A percentile compares a stretch with the other conserved stretches of the same genome.
Evolutionary conservation across 2,888 invertebrate genomes (phyloP).

Genomic region (Pachliopta kotzebuea): DNA sequence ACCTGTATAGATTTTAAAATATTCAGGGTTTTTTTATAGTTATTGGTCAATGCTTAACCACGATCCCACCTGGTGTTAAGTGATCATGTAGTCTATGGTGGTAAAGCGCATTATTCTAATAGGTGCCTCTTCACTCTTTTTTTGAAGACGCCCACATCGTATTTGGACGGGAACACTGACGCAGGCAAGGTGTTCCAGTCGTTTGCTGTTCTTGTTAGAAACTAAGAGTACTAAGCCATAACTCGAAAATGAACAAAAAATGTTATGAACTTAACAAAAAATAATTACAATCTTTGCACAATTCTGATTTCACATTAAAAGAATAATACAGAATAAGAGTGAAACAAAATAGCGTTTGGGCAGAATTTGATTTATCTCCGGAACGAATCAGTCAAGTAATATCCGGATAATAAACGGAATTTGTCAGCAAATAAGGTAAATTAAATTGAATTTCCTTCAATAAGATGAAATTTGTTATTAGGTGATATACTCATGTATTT

Average conservation of each 20-base stretch:
- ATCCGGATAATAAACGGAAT: constrained; percentile 51
- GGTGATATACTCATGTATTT: background rate
- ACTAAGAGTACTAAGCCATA: too few species aligned
- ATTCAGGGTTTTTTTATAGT: too few species aligned
- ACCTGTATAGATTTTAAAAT: too few species aligned
- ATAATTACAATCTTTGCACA: constrained; percentile 32
- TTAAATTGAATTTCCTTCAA: constrained; percentile 55
- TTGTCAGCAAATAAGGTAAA: constrained; percentile 49
- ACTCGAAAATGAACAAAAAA: background rate
- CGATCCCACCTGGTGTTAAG: too few species aligned
- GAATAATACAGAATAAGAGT: constrained; percentile 45
- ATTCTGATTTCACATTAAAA: constrained; percentile 42
- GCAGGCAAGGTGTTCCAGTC: too few species aligned
- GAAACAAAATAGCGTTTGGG: constrained; percentile 41
- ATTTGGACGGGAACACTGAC: too few species aligned
- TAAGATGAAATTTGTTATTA: background rate
- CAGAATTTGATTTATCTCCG: constrained; percentile 62
- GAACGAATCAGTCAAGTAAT: constrained; percentile 61
- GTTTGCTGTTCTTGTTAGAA: too few species aligned
- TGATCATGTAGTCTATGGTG: too few species aligned
- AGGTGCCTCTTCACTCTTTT: too few species aligned
- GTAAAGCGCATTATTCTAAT: too few species aligned
- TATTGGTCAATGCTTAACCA: too few species aligned
- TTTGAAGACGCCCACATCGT: too few species aligned
- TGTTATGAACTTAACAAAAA: constrained; percentile 28